Percentiles rank a stretch among this genome's conserved stretches.
Evolutionary conservation across 2,797 vertebrate genomes (phyloP).

Genomic region (Brachyalestes nurse): DNA sequence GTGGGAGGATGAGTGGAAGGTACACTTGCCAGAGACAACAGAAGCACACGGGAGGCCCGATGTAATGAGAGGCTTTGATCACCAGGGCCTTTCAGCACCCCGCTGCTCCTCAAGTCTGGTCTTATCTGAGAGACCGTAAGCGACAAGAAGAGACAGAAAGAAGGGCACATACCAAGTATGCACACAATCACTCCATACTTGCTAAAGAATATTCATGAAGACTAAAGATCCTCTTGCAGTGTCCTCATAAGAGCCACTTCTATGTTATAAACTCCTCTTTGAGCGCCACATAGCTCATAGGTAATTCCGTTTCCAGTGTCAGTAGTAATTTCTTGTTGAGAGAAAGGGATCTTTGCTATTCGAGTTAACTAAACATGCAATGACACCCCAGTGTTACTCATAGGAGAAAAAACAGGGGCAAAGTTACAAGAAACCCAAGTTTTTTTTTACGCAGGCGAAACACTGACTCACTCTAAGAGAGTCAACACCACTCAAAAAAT

Average conservation of each 20-base stretch:
- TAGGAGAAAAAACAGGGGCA: neutral
- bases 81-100: slow-evolving; percentile 59
- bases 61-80: slow-evolving; percentile 74
- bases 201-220: slow-evolving; percentile 23
- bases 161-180: slow-evolving; percentile 14
- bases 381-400: neutral
- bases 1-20: slow-evolving; percentile 76
- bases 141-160: neutral
- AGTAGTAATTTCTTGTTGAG: neutral
- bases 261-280: neutral
- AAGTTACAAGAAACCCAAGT: slow-evolving; percentile 11
- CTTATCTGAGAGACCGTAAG: slow-evolving; percentile 29
- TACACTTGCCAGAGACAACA: slow-evolving; percentile 68
- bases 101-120: slow-evolving; percentile 50
- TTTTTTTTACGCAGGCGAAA: slow-evolving; percentile 32
- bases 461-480: slow-evolving; percentile 19
- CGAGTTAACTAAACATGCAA: slow-evolving; percentile 3
- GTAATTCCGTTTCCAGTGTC: slow-evolving; percentile 15
- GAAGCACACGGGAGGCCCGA: slow-evolving; percentile 64
- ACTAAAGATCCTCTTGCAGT: neutral
- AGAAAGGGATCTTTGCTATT: neutral
- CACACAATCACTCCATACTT: slow-evolving; percentile 16
- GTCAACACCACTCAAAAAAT: neutral
- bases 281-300: neutral
- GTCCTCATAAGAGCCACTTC: neutral